Base-by-base conservation (phyloP, 2,888 invertebrate genomes). In the Patella depressa region DNA sequence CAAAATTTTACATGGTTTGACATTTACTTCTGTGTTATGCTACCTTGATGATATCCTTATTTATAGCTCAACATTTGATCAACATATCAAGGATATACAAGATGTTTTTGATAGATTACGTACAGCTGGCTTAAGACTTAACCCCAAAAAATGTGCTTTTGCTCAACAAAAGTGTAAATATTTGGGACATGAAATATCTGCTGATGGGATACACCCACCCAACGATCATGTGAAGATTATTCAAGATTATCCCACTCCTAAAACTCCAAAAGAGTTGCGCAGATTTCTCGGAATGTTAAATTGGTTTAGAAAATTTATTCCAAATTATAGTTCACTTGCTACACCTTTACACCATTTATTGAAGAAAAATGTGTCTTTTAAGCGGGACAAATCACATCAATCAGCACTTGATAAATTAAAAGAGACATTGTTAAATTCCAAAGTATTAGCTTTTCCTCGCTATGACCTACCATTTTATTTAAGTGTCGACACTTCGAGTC, bases 41-140 rank as follows among this genome's bases (percentile, higher is more conserved):
- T 83, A 83, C 73, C 65, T 81, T 45, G 81, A 83, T 75, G 82
- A 82, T 74, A 75, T 81, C n/a, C 54, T 80, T 3, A 78, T 81
- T 72, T 75, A 53, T 55, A 79, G 75, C 17, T 55, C 53, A 54
- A 75, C 71, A 17, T 78, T 79, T 79, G 55, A 71, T 2, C 19
- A 77, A 24, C 81, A 81, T 73, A 24, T 24, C 24, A 24, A 24
- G 24, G 24, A 24, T 24, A 24, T 24, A 24, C 24, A 17, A 53
- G 17, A 77, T 15, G 79, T 80, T 45, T 77, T 79, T 15, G 59
- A 45, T 53, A 19, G 79, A 29, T 71, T 80, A 24, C 24, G 19
- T 11, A 7, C 19, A 15, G 74, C 80, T 24, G 77, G 79, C 17
- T 75, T 79, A 54, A 79, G 73, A 74, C 74, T 80, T 53, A 73